A percentile compares a stretch with the other conserved stretches of the same genome.
Conservation (phyloP, 2,113 vertebrate genomes). For the Eclectus roratus region DNA sequence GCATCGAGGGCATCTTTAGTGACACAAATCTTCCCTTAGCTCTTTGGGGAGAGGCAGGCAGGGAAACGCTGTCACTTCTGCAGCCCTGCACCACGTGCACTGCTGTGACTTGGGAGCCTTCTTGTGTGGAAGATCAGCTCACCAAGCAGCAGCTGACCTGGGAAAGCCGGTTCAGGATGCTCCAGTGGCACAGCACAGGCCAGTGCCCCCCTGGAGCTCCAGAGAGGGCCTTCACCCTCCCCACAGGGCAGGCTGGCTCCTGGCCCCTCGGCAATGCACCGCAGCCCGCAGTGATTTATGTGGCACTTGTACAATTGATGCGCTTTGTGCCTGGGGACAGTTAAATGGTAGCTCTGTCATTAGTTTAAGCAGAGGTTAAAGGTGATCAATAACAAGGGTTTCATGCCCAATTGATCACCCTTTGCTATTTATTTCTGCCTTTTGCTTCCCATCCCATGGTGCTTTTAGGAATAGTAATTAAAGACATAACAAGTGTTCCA, state of each 20-base stretch:
- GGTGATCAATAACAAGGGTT: conserved; percentile 92
- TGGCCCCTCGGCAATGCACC: background rate
- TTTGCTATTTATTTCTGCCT: conserved; percentile 76
- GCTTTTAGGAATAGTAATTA: conserved; percentile 73
- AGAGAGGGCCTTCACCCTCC: background rate
- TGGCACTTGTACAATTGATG: conserved; percentile 83
- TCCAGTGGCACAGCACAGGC: background rate
- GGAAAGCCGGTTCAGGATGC: background rate
- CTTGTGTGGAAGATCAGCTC: accelerated
- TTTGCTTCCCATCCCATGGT: conserved; percentile 62
- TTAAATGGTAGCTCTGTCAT: conserved; percentile 92
- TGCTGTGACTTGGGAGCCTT: background rate
- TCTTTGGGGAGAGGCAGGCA: background rate
- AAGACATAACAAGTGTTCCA: conserved; percentile 60
- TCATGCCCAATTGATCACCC: conserved; percentile 85
- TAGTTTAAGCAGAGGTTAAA: conserved; percentile 89
- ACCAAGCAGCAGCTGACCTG: background rate
- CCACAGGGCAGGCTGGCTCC: conserved; percentile 52
- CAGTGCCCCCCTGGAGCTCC: background rate
- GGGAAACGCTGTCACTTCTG: background rate
- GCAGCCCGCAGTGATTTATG: conserved; percentile 76
- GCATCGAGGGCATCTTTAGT: background rate
- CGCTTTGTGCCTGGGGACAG: conserved; percentile 78
- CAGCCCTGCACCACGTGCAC: background rate
- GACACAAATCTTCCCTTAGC: background rate